These are phyloP conservation scores for Punctoribates punctum DNA, from an alignment of 2,888 invertebrate genomes.

Conservation along the genomic window DNA sequence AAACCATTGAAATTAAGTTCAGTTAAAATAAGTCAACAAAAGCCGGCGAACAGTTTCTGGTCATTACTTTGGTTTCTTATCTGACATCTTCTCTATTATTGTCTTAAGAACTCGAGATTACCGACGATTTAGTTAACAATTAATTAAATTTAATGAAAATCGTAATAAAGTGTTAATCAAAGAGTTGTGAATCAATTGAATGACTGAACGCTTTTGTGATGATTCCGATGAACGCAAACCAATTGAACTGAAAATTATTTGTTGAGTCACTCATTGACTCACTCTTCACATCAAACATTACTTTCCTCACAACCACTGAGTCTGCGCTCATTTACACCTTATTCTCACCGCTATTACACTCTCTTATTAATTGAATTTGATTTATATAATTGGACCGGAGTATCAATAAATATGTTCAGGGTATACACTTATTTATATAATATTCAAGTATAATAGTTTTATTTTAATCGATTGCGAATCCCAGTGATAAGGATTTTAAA, in stretches of 20 bases:
- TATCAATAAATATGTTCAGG: too few species aligned
- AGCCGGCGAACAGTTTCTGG: background rate
- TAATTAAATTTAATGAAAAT: too few species aligned
- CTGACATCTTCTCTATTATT: background rate
- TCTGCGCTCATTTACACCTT: background rate
- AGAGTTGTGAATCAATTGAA: background rate
- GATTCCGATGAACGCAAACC: too few species aligned
- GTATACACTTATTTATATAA: too few species aligned
- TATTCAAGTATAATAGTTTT: too few species aligned
- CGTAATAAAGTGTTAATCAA: background rate
- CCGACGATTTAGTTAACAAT: too few species aligned
- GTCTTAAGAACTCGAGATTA: too few species aligned
- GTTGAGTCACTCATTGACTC: conserved; percentile 28
- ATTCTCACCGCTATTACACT: background rate
- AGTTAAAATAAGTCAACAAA: background rate
- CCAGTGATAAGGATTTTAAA: too few species aligned
- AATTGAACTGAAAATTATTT: too few species aligned
- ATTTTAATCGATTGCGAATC: too few species aligned
- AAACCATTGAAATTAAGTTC: background rate
- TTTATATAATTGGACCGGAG: too few species aligned
- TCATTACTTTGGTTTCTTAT: conserved; percentile 26
- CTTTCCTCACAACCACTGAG: background rate
- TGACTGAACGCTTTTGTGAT: too few species aligned
- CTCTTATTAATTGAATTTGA: background rate
- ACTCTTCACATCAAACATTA: background rate